Evolutionary conservation across 2,797 vertebrate species (phyloP).

Genomic region (Cynodonichthys magdalenae): DNA sequence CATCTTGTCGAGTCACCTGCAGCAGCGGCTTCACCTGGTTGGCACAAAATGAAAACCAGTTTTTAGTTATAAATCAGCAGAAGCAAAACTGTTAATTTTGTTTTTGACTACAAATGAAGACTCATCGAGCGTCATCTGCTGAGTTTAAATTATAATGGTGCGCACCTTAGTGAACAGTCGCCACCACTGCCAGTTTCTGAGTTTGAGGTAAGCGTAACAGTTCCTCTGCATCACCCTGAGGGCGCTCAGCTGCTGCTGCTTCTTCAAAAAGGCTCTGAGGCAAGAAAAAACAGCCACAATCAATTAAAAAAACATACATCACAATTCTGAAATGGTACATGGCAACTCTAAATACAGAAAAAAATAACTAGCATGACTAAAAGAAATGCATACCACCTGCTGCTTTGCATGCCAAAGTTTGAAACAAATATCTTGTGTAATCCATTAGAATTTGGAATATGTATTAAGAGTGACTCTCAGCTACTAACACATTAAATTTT

Average conservation of each 20-base stretch:
- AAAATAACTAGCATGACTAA: too few relatives aligned
- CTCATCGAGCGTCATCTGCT: too few relatives aligned
- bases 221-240: conserved; percentile 92
- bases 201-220: conserved; percentile 92
- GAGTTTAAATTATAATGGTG: not conserved
- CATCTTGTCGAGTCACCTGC: conserved; percentile 91
- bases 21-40: conserved; percentile 90
- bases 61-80: not conserved
- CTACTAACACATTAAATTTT: too few relatives aligned
- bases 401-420: too few relatives aligned
- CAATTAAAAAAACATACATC: not conserved
- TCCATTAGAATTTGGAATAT: too few relatives aligned
- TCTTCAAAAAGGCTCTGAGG: conserved; percentile 86
- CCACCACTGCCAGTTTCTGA: conserved; percentile 96
- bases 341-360: not conserved
- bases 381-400: too few relatives aligned
- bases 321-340: not conserved
- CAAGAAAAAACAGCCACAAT: conserved; percentile 2
- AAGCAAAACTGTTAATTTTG: not conserved
- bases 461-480: too few relatives aligned
- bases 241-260: conserved; percentile 92
- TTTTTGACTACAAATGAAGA: not conserved
- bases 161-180: conserved; percentile 89
- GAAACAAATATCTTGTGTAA: too few relatives aligned
- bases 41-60: conserved; percentile 21